Evolutionary conservation across 1,140 invertebrate genomes (phyloP).

Genomic region (Leptoteleia sp.): DNA sequence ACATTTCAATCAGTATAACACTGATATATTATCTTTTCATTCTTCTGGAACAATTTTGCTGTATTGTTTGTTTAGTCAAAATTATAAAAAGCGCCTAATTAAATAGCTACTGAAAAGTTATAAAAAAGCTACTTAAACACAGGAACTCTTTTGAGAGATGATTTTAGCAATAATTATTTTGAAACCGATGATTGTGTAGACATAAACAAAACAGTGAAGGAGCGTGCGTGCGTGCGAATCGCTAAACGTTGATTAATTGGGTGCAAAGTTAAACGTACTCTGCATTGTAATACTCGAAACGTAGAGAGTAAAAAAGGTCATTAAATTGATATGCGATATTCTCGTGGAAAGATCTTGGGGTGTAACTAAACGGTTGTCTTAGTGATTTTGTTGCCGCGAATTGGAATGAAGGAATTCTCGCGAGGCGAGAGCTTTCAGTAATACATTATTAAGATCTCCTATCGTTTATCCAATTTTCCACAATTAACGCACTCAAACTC

Average conservation of each 20-base stretch:
- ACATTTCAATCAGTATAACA: too few relatives aligned
- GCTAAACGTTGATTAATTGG: slow-evolving; percentile 62
- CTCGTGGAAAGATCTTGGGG: slow-evolving; percentile 64
- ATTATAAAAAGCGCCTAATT: too few relatives aligned
- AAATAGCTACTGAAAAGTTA: too few relatives aligned
- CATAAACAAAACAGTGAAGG: too few relatives aligned
- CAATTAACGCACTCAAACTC: slow-evolving; percentile 21
- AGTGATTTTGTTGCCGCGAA: slow-evolving; percentile 26
- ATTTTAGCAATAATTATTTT: too few relatives aligned
- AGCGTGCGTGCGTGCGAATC: slow-evolving; percentile 15
- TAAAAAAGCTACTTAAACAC: too few relatives aligned
- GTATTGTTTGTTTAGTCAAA: too few relatives aligned
- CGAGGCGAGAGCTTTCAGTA: slow-evolving; percentile 21
- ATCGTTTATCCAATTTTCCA: slow-evolving; percentile 5
- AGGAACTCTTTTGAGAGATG: too few relatives aligned
- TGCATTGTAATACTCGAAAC: slow-evolving; percentile 54
- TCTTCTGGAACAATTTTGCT: too few relatives aligned
- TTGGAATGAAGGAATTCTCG: slow-evolving; percentile 35
- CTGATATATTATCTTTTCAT: too few relatives aligned
- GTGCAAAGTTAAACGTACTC: slow-evolving; percentile 68
- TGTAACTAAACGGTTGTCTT: not conserved
- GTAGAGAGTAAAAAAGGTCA: slow-evolving; percentile 65
- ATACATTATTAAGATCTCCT: slow-evolving; percentile 21
- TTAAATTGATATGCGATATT: slow-evolving; percentile 74
- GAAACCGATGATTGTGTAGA: too few relatives aligned